Evolutionary conservation across 2,888 invertebrate species (phyloP).

Genomic region (Ectemnius cavifrons): DNA sequence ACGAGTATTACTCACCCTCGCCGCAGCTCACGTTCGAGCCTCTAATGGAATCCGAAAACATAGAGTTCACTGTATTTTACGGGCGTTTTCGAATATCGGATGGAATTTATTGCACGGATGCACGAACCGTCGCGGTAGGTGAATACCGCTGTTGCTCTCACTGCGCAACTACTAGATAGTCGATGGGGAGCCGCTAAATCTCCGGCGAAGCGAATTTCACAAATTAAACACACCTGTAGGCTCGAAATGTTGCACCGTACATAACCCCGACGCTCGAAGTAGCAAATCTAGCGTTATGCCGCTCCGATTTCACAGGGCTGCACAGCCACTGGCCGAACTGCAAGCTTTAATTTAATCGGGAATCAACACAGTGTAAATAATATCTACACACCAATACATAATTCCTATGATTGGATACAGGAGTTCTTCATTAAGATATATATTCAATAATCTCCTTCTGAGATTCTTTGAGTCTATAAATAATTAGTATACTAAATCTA

Average conservation of each 20-base stretch:
- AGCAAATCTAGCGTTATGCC: constrained; percentile 30
- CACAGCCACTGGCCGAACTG: neutral
- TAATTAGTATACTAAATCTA: no score
- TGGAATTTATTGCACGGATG: constrained; percentile 33
- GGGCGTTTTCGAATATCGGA: constrained; percentile 33
- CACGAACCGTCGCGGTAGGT: neutral
- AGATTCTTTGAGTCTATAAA: no score
- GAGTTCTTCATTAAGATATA: no score
- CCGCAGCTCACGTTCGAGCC: no score
- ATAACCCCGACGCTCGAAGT: constrained; percentile 5
- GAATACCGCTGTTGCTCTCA: neutral
- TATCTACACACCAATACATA: neutral
- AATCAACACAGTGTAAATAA: constrained; percentile 20
- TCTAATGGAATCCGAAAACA: constrained; percentile 6
- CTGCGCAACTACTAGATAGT: no score
- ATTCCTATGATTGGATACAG: no score
- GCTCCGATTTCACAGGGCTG: constrained; percentile 11
- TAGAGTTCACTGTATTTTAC: constrained; percentile 25
- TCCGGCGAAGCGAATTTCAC: constrained; percentile 20
- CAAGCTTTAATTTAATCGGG: neutral
- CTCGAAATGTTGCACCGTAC: constrained; percentile 7
- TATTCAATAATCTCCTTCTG: no score
- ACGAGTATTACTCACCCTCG: no score
- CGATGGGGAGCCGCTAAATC: constrained; percentile 26
- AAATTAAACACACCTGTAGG: constrained; percentile 52